Evolutionary conservation across 2,888 invertebrate genomes (phyloP).

Genomic region (Clivina fossor): DNA sequence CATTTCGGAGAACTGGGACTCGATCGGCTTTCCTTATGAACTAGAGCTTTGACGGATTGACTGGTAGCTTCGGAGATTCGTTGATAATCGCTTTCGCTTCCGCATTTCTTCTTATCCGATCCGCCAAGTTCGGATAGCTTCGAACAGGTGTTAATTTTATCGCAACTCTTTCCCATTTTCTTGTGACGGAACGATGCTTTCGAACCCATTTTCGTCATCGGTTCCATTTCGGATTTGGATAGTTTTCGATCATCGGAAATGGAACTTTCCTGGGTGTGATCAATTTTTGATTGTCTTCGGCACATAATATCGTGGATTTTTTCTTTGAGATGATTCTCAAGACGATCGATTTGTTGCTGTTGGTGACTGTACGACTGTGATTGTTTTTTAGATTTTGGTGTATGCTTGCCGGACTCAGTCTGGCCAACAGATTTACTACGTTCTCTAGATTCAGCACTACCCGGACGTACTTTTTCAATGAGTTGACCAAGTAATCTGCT

Average conservation of each 20-base stretch:
- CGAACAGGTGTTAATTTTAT: slow-evolving; percentile 50
- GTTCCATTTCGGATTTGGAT: slow-evolving; percentile 49
- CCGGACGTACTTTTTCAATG: slow-evolving; percentile 58
- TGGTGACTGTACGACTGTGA: slow-evolving; percentile 33
- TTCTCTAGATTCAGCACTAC: slow-evolving; percentile 47
- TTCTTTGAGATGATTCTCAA: slow-evolving; percentile 54
- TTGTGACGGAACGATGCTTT: slow-evolving; percentile 50
- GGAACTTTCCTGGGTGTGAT: slow-evolving; percentile 27
- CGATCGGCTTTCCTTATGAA: slow-evolving; percentile 54
- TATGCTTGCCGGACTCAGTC: slow-evolving; percentile 44
- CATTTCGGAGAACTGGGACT: slow-evolving; percentile 52
- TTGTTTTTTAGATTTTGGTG: slow-evolving; percentile 33
- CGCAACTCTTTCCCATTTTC: slow-evolving; percentile 54
- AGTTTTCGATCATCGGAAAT: slow-evolving; percentile 53
- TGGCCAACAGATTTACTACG: slow-evolving; percentile 50
- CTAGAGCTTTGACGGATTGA: slow-evolving; percentile 57
- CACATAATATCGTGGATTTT: slow-evolving; percentile 54
- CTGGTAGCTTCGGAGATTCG: slow-evolving; percentile 60
- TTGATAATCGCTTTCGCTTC: slow-evolving; percentile 58
- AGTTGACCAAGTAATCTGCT: slow-evolving; percentile 58
- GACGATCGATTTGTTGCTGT: slow-evolving; percentile 49
- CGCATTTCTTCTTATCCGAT: slow-evolving; percentile 46
- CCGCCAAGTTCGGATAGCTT: slow-evolving; percentile 46
- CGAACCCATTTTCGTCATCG: slow-evolving; percentile 47
- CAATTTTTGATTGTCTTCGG: slow-evolving; percentile 45